Percentiles rank a stretch among this genome's conserved stretches.
These are phyloP conservation scores for Pangasianodon gigas DNA, from an alignment of 2,113 vertebrate genomes.

Conservation along the genomic window DNA sequence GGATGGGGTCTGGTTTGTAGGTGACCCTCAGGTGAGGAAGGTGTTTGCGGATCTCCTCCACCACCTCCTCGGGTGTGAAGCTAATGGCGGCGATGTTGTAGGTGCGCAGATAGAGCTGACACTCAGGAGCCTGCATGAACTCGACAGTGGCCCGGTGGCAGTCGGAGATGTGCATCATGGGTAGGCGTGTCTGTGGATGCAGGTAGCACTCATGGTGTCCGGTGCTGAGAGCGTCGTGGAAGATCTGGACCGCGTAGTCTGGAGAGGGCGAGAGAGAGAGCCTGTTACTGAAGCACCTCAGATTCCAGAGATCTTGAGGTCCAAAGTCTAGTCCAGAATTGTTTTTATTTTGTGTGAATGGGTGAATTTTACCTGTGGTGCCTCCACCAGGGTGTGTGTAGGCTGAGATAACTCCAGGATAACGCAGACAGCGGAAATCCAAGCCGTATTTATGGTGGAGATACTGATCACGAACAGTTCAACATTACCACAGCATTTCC, in stretches of 20 bases:
- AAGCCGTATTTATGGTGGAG: slow-evolving; percentile 78
- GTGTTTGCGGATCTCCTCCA: slow-evolving; percentile 73
- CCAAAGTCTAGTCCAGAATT: neutral
- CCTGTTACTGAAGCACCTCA: neutral
- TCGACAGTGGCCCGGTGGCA: slow-evolving; percentile 77
- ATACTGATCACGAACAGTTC: slow-evolving; percentile 64
- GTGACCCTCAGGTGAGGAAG: slow-evolving; percentile 73
- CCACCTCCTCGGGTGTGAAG: slow-evolving; percentile 76
- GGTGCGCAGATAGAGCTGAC: slow-evolving; percentile 72
- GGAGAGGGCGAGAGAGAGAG: slow-evolving; percentile 26
- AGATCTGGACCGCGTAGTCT: slow-evolving; percentile 79
- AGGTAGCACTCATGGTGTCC: slow-evolving; percentile 76
- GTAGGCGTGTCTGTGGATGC: slow-evolving; percentile 74
- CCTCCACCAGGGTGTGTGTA: slow-evolving; percentile 73
- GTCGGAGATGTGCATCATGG: slow-evolving; percentile 79
- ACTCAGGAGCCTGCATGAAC: slow-evolving; percentile 73
- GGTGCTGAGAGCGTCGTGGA: slow-evolving; percentile 74
- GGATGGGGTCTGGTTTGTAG: slow-evolving; percentile 73
- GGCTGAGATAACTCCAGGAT: slow-evolving; percentile 76
- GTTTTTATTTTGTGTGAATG: neutral
- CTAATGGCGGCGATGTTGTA: slow-evolving; percentile 79
- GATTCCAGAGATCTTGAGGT: neutral
- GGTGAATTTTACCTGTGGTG: slow-evolving; percentile 69
- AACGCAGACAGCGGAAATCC: slow-evolving; percentile 77
- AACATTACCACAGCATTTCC: neutral